Base-by-base conservation (phyloP, 1,140 invertebrate genomes). In the Lasioglossum albipes region DNA sequence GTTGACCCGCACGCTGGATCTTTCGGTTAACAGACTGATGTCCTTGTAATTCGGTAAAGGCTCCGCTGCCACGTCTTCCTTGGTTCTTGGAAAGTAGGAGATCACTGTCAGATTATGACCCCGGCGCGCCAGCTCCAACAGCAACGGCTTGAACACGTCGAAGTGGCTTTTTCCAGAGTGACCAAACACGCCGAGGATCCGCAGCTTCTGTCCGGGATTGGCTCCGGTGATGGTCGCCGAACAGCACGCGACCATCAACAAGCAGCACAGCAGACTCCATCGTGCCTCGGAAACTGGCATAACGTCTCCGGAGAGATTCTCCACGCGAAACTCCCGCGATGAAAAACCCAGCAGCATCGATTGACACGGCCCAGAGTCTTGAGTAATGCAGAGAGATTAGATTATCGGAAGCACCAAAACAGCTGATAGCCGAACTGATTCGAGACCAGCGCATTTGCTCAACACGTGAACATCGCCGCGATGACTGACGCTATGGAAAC, bases 61-160 rank as follows among this genome's bases (percentile, higher is more conserved):
- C 54, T 94, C 90, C 3, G 54, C 54, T 91, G 85, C 52, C 93
- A 88, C 4, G 3, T 77, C 86, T 7, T 67, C 61, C 41, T 92
- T 88, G 1, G 62, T 69, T 54, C 87, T 77, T 7, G 94, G 94
- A 77, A 96, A 96, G 86, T 95, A 94, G 42, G 94, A 96, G 20
- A 97, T 89, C 18, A 97, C 94, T 2, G 96, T 96, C 13, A 97
- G 82, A 20, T 96, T 92, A 84, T 97, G 96, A 31, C 96, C 96
- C n/a, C 94, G 94, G 75, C 90, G 92, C 2, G 94, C 94, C 52
- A 97, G 87, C 75, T 95, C 95, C 45, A 94, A 94, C 4, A 97
- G 91, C 3, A 97, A 86, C 0, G 94, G 94, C 70, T 95, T 92
- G 84, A 95, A 95, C 36, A 96, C 95, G 27, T 94, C 93, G 85